Evolutionary conservation across 2,888 invertebrate genomes (phyloP), one percentile per base, ranked within the genome.

Genomic region (Ennomos fuscantarius): DNA sequence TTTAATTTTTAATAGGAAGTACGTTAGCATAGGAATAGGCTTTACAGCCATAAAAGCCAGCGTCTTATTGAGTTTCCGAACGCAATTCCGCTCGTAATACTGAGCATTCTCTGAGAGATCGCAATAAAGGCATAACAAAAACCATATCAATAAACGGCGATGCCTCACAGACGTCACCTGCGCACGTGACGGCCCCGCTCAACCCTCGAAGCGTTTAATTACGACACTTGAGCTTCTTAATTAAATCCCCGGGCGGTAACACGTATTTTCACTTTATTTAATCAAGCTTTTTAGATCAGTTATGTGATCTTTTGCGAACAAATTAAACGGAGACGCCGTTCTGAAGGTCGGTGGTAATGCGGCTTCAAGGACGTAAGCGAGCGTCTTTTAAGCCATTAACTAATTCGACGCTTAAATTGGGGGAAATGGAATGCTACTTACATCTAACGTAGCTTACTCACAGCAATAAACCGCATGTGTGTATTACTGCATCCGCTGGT

Each of bases 171-270:
- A 34, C 52, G 46, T 32, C 65, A 63, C 59, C 61, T 65, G 60
- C 32, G 40, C 40, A 31, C 47, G 48, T 51, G 54, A 47, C 52
- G 62, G 53, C 60, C 60, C 57, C 41, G 40, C 45, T 34, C 43
- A 45, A 40, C 71, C 67, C 69, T 59, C 69, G 59, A 65, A 62
- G 55, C 70, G 72, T 74, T 78, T 81, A 80, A 81, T 84, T 81
- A 79, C 66, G 63, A 68, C 76, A 78, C 75, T 82, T 78, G 74
- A 74, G 73, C 65, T 69, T 73, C 78, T 83, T 84, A 82, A 84
- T 85, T 79, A 83, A 75, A 78, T 70, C 76, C 69, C 62, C 46
- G 52, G 70, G 66, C 68, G 68, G 68, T 66, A 66, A 75, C 74
- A 73, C 68, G 70, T 72, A 70, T 69, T 70, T 71, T 68, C 72